These are phyloP conservation scores for Indicator maculatus DNA, from an alignment of 2,113 vertebrate species.

Conservation along the genomic window DNA sequence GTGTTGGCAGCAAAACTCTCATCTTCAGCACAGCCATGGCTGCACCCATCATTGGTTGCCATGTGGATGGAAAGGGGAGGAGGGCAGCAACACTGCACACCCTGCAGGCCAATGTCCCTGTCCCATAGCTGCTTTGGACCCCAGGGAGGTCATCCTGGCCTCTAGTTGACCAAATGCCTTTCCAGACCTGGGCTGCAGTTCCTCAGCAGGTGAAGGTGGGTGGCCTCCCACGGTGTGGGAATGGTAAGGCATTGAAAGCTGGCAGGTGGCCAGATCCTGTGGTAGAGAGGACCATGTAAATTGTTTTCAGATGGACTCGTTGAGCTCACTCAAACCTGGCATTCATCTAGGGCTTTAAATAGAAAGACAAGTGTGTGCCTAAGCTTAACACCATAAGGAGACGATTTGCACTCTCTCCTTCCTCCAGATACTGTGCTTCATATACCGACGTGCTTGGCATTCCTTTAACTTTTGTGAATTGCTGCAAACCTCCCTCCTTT, in stretches of 20 bases:
- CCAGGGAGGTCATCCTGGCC: background rate
- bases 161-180: background rate
- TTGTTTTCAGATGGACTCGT: background rate
- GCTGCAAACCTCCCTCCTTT: background rate
- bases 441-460: constrained; percentile 15
- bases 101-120: fast-evolving
- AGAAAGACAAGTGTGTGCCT: constrained; percentile 7
- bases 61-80: background rate
- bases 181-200: fast-evolving
- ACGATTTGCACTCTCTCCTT: constrained; percentile 44
- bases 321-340: constrained; percentile 1
- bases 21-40: background rate
- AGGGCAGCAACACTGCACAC: background rate
- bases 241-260: background rate
- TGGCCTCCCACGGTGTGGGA: background rate
- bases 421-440: constrained; percentile 22
- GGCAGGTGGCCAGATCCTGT: background rate
- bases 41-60: background rate
- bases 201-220: background rate
- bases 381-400: constrained; percentile 43
- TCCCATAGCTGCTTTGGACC: background rate
- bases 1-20: background rate
- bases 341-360: constrained; percentile 36
- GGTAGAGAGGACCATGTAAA: background rate
- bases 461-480: constrained; percentile 19